A percentile compares a stretch with the other conserved stretches of the same genome.
Conservation (phyloP, 1,140 invertebrate genomes). For the Oreohelix idahoensis region DNA sequence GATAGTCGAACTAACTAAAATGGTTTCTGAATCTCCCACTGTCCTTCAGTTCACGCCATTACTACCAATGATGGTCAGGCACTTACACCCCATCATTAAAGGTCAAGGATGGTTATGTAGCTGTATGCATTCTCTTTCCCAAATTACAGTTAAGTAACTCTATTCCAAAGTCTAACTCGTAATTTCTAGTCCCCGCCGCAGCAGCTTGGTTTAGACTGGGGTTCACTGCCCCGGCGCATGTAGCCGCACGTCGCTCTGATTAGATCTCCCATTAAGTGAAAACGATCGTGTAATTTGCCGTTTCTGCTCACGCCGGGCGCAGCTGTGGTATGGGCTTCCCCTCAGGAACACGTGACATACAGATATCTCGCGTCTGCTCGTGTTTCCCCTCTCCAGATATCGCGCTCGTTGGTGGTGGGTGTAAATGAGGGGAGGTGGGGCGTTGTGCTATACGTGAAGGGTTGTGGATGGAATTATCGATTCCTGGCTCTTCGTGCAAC, state of each 20-base stretch:
- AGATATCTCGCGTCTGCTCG: neutral
- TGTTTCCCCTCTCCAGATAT: neutral
- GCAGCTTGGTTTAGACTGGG: no score
- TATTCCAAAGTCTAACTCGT: neutral
- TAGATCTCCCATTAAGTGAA: constrained; percentile 17
- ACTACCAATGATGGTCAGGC: no score
- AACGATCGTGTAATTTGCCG: constrained; percentile 23
- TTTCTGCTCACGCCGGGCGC: neutral
- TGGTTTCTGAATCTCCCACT: no score
- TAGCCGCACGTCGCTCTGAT: constrained; percentile 9
- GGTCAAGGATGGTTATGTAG: no score
- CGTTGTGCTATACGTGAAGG: neutral
- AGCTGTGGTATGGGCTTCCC: neutral
- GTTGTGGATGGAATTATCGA: neutral
- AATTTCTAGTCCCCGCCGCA: no score
- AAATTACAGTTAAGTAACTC: no score
- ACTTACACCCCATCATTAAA: no score
- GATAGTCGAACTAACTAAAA: no score
- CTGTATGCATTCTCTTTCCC: no score
- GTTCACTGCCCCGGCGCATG: neutral
- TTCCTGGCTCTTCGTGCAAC: neutral
- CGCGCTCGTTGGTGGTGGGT: neutral
- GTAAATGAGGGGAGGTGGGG: neutral
- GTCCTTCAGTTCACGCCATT: no score
- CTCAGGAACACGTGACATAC: neutral